A percentile compares a stretch with the other conserved stretches of the same genome.
Conservation (phyloP, 2,113 vertebrate species). For the Speoplatyrhinus poulsoni region DNA sequence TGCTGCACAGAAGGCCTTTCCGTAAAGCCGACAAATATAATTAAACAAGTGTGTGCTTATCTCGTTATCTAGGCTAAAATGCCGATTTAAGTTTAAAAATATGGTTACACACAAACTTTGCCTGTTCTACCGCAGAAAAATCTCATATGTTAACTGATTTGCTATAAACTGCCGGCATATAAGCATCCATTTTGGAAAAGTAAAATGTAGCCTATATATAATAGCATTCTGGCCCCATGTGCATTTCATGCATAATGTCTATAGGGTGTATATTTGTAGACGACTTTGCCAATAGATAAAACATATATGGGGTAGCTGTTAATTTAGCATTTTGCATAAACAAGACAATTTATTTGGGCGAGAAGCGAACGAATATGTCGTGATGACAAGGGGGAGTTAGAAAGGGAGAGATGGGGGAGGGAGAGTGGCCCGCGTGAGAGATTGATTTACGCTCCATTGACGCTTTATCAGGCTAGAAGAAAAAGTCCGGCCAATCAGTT, state of each 20-base stretch:
- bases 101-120: not conserved
- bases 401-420: not conserved
- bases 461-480: slow-evolving; percentile 93
- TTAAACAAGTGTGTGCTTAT: slow-evolving; percentile 32
- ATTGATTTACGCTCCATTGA: slow-evolving; percentile 93
- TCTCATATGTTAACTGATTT: not conserved
- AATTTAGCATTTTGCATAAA: slow-evolving; percentile 75
- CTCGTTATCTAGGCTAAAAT: not conserved
- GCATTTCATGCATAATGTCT: slow-evolving; percentile 33
- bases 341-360: slow-evolving; percentile 63
- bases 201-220: not conserved
- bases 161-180: not conserved
- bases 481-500: slow-evolving; percentile 98
- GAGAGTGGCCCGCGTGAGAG: slow-evolving; percentile 65
- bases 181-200: slow-evolving; percentile 9
- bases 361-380: slow-evolving; percentile 76
- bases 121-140: too few relatives aligned
- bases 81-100: slow-evolving; percentile 3
- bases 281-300: slow-evolving; percentile 44
- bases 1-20: not conserved
- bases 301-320: slow-evolving; percentile 42
- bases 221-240: slow-evolving; percentile 6
- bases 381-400: slow-evolving; percentile 32
- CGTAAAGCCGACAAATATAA: slow-evolving; percentile 1
- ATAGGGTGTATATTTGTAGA: slow-evolving; percentile 27